phyloP scores from a whole-genome alignment of 2,113 vertebrate genomes.

The Lophochroa leadbeateri region DNA sequence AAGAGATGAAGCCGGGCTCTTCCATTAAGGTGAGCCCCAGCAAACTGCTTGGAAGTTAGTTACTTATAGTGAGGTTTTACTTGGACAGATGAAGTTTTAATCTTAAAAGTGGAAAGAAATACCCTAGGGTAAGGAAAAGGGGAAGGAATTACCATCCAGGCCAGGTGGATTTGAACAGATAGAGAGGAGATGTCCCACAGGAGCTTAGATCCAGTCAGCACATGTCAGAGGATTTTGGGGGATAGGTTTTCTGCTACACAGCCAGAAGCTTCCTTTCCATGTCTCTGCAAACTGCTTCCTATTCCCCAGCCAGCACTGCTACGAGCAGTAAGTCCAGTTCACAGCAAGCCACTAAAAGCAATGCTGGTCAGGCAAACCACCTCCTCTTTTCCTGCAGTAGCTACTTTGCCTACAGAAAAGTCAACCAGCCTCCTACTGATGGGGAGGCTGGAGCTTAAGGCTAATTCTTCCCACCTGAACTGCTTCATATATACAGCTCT shows the following conservation, averaged over 20 bases:
- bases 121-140: background rate
- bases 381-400: background rate
- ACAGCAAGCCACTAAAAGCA: background rate
- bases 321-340: accelerated
- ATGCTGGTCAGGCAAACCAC: background rate
- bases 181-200: background rate
- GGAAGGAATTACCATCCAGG: background rate
- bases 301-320: background rate
- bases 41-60: background rate
- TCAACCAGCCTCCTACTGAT: background rate
- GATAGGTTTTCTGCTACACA: background rate
- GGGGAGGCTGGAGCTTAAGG: background rate
- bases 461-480: background rate
- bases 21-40: background rate
- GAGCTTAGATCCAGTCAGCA: slow-evolving; percentile 3
- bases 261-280: background rate
- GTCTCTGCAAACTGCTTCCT: background rate
- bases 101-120: background rate
- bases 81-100: slow-evolving; percentile 5
- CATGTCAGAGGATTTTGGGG: background rate
- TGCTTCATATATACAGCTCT: background rate
- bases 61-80: background rate
- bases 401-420: background rate
- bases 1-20: background rate
- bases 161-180: background rate